These are phyloP conservation scores for Cephus rjabovi DNA, from an alignment of 2,888 invertebrate genomes.

Conservation along the genomic window DNA sequence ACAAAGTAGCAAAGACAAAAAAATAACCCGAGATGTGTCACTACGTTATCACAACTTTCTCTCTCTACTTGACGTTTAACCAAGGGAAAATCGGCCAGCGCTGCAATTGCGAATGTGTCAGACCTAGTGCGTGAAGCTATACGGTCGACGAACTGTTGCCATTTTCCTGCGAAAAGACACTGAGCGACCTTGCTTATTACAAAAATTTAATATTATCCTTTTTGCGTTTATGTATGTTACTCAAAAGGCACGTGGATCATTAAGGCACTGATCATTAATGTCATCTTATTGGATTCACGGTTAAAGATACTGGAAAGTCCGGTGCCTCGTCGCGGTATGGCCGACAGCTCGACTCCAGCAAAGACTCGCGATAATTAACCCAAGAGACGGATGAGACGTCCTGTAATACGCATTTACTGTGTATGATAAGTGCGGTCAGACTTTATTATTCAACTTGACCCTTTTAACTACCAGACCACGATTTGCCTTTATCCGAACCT, in stretches of 20 bases:
- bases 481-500: background rate
- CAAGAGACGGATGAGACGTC: background rate
- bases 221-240: background rate
- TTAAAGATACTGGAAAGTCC: background rate
- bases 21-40: background rate
- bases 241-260: background rate
- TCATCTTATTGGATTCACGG: background rate
- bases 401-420: background rate
- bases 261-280: background rate
- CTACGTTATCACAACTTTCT: background rate
- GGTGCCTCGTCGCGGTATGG: background rate
- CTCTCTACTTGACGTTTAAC: background rate
- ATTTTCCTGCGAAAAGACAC: background rate
- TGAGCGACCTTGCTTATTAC: background rate
- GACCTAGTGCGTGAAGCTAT: background rate
- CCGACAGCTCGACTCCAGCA: background rate
- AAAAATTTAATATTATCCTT: background rate
- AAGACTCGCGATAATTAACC: background rate
- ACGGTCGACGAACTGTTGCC: background rate
- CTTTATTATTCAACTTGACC: background rate
- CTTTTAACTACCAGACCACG: background rate
- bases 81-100: background rate
- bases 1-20: background rate
- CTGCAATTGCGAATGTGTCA: background rate
- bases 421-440: background rate